Evolutionary conservation across 2,888 invertebrate genomes (phyloP), one percentile per base, ranked within the genome.

Genomic region (Caenorhabditis wallacei): DNA sequence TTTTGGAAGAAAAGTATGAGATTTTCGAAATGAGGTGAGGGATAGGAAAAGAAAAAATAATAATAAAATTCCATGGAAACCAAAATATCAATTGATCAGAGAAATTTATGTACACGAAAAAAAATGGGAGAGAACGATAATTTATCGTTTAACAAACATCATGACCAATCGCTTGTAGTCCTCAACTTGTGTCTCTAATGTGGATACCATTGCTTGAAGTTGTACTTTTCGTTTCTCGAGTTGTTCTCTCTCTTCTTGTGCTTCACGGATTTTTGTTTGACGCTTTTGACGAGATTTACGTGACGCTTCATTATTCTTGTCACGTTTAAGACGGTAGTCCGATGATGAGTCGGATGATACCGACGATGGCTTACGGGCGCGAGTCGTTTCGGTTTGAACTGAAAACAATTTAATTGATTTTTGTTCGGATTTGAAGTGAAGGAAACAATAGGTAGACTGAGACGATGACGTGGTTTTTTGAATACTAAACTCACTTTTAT

Each of bases 151-250:
- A 16, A 82, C 74, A 51, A 84, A 74, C 82, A 84, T 80, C 70
- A 86, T 79, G 43, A 87, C 75, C 81, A 85, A 75, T 54, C 71
- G 80, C 63, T 87, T 87, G 63, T 87, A 87, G 74, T 87, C 87
- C 56, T 78, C 83, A 18, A 87, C 87, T 68, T 83, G 83, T 1
- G 69, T 51, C 70, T 87, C 84, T 11, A 87, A 75, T 10, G 84
- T 80, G n/a, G 70, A 48, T 18, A 83, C 61, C 68, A 78, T 82
- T 20, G 87, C 80, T 22, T 74, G 66, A 16, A 87, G 76, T 40
- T 85, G 78, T 22, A 85, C 76, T 48, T 87, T 75, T 16, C 81
- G 46, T 46, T 54, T 78, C 76, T 86, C 84, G 10, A 86, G 70
- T 1, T 59, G 54, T 26, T 80, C 75, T 22, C 48, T 37, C 71